Conservation (phyloP, 2,797 vertebrate species). For the Rhinoraja longicauda region DNA sequence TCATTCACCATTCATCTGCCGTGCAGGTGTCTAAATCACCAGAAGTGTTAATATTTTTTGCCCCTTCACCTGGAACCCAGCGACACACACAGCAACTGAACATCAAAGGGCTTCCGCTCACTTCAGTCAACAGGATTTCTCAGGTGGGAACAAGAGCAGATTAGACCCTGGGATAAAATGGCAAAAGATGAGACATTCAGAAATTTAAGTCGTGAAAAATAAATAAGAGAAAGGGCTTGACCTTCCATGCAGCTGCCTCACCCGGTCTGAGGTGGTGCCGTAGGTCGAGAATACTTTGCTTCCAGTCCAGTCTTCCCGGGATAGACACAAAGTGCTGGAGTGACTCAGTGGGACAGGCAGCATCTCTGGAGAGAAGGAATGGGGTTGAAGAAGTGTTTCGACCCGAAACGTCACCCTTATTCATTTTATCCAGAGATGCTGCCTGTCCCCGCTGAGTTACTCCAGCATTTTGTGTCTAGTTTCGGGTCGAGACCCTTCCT, state of each 20-base stretch:
- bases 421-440: no score
- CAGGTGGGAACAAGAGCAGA: not conserved
- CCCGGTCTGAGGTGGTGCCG: no score
- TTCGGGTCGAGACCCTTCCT: no score
- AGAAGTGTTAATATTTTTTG: not conserved
- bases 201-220: not conserved
- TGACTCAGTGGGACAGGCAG: no score
- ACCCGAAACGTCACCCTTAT: no score
- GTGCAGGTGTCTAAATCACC: not conserved
- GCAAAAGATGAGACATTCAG: not conserved
- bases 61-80: not conserved
- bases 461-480: no score
- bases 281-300: no score
- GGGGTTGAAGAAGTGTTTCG: no score
- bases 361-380: no score
- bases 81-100: not conserved
- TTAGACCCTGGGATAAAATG: not conserved
- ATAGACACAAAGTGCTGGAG: no score
- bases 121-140: not conserved
- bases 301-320: no score
- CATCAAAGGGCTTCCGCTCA: not conserved
- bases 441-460: no score
- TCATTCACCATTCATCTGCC: not conserved
- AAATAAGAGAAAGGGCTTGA: not conserved
- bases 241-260: not conserved